phyloP scores from a whole-genome alignment of 2,113 vertebrate genomes.

The Corvus cornix region DNA sequence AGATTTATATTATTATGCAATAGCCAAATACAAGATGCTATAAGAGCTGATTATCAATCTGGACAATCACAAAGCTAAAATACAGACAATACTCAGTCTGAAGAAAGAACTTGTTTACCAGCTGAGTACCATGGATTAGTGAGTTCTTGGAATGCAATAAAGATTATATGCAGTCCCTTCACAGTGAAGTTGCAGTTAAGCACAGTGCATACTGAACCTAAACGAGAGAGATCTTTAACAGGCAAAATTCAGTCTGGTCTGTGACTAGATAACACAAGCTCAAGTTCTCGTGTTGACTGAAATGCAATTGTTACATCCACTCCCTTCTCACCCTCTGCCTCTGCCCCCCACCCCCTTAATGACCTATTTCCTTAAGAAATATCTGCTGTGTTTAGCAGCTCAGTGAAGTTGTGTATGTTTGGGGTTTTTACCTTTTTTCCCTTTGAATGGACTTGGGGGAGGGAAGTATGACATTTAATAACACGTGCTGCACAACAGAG shows the following conservation, averaged over 20 bases:
- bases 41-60: background rate
- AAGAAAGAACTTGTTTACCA: background rate
- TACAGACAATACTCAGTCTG: background rate
- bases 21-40: background rate
- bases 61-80: constrained; percentile 2
- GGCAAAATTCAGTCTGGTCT: background rate
- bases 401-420: background rate
- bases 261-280: accelerated
- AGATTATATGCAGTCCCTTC: background rate
- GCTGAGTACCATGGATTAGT: background rate
- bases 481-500: background rate
- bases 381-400: background rate
- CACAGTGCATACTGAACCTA: background rate
- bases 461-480: background rate
- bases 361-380: background rate
- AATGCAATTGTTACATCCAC: background rate
- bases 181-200: background rate
- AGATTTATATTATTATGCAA: background rate
- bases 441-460: background rate
- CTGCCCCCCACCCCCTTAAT: background rate
- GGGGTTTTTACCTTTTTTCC: background rate
- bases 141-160: background rate
- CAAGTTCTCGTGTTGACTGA: background rate
- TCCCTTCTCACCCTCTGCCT: background rate
- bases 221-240: background rate